phyloP scores from a whole-genome alignment of 2,113 vertebrate species.

The Lagopus leucura region DNA sequence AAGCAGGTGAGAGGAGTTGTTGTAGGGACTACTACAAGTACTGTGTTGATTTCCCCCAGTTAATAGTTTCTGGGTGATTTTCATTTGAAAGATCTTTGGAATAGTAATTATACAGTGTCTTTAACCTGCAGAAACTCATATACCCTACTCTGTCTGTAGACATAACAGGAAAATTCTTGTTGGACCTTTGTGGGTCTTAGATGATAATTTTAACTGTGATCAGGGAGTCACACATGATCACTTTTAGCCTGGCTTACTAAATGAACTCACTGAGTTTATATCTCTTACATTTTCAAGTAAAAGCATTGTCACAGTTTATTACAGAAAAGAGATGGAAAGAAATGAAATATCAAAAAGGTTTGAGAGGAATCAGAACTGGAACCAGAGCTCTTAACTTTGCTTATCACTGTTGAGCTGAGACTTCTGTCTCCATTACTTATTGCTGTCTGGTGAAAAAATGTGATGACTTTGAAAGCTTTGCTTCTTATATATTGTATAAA shows the following conservation, averaged over 20 bases:
- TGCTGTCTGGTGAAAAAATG: background rate
- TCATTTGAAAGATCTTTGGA: background rate
- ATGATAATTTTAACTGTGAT: background rate
- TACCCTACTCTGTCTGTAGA: background rate
- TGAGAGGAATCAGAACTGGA: background rate
- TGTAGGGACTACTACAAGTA: background rate
- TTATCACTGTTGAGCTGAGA: background rate
- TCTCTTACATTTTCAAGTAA: background rate
- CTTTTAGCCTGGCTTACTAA: background rate
- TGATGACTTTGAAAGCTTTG: slow-evolving; percentile 41
- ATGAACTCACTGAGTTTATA: background rate
- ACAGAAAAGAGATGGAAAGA: background rate
- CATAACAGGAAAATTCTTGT: background rate
- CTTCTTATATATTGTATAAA: background rate
- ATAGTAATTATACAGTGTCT: background rate
- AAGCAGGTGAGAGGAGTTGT: background rate
- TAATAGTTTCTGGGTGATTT: background rate
- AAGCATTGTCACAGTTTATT: background rate
- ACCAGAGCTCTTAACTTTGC: background rate
- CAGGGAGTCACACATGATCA: background rate
- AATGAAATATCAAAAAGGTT: background rate
- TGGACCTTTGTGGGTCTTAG: background rate
- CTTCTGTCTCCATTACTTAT: background rate
- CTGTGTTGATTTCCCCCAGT: background rate
- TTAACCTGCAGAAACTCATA: background rate